Evolutionary conservation across 2,113 vertebrate species (phyloP), one percentile per base, ranked within the genome.

Genomic region (Struthio camelus): DNA sequence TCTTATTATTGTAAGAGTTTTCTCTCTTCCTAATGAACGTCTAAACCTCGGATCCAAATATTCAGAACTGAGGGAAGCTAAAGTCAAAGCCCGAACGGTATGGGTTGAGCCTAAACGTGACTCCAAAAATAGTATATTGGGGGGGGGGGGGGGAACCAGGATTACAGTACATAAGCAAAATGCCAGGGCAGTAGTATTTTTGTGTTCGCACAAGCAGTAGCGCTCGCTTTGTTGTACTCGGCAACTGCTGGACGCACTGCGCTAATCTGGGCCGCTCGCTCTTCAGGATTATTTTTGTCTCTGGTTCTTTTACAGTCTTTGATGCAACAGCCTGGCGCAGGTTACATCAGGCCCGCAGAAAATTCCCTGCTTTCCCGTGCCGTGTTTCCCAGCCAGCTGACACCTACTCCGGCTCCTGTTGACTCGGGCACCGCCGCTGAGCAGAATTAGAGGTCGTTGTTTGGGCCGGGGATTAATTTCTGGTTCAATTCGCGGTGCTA

Each of bases 201-300:
- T 44, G 38, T 42, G 85, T 14, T 3, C 19, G 80, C 15, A 20
- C 27, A 70, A 61, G 90, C 67, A 38, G 61, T 5, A 62, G 70
- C 71, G 20, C 58, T 85, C 56, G 0, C 64, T 86, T 42, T 62
- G 25, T 71, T 20, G 90, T 20, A 59, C 94, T 96, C 91, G 76
- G 93, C 96, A 94, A 67, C 96, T 83, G 67, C 96, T 78, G 78
- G 91, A 94, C 91, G 77, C 18, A 11, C 91, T 12, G 87, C 87
- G 25, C 94, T 96, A 87, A 91, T 93, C 93, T 91, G 22, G 92
- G 95, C 93, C 25, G 77, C 83, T 34, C 40, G 77, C 77, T 95
- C 94, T 95, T 92, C 86, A 58, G 94, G 92, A 90, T 96, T 96
- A 95, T 97, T 97, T 95, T 93, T 80, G 92, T 92, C 92, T 92